Evolutionary conservation across 2,113 vertebrate species (phyloP).

Genomic region (Anolis sagrei): DNA sequence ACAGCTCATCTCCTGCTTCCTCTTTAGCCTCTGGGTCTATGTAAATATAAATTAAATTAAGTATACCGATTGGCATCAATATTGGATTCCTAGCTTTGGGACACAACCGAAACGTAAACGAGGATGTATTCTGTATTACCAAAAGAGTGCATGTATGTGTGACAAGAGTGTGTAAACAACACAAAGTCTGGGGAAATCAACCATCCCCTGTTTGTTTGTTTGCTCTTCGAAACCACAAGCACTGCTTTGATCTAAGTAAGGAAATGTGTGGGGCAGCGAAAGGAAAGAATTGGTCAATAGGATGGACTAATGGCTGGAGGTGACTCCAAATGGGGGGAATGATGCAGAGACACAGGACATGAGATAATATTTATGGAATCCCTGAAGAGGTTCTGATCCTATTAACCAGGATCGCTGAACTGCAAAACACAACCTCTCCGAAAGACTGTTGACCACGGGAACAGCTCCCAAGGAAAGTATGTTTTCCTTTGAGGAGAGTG

Average conservation of each 20-base stretch:
- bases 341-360: conserved; percentile 16
- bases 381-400: conserved; percentile 7
- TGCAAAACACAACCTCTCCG: conserved; percentile 16
- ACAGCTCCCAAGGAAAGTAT: conserved; percentile 38
- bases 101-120: conserved; percentile 14
- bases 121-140: conserved; percentile 19
- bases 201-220: conserved; percentile 61
- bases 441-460: neutral
- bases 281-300: conserved; percentile 49
- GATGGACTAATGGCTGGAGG: conserved; percentile 56
- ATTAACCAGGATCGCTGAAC: neutral
- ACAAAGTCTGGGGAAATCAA: conserved; percentile 55
- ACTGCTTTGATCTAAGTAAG: conserved; percentile 61
- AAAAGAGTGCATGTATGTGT: neutral
- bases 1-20: no score
- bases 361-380: conserved; percentile 36
- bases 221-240: conserved; percentile 49
- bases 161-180: conserved; percentile 51
- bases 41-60: no score
- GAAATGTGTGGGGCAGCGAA: conserved; percentile 24
- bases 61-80: neutral
- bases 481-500: conserved; percentile 64
- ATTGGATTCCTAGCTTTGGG: neutral
- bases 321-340: conserved; percentile 49
- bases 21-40: no score